A percentile compares a stretch with the other conserved stretches of the same genome.
phyloP scores from a whole-genome alignment of 2,888 invertebrate species.

The Morpho helenor region DNA sequence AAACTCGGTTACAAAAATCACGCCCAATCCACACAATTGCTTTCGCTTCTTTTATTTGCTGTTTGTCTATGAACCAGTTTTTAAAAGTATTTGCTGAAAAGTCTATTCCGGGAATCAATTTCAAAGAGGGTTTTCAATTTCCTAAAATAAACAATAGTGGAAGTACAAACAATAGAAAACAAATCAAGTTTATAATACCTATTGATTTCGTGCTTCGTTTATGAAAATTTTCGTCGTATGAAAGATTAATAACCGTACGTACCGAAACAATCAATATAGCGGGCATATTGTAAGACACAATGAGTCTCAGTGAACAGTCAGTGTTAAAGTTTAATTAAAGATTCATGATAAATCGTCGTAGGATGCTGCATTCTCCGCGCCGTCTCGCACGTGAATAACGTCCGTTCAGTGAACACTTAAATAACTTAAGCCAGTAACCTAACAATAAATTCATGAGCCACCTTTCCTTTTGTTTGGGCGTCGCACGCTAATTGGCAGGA shows the following conservation, averaged over 20 bases:
- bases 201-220: conserved; percentile 13
- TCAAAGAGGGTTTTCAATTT: conserved; percentile 15
- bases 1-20: too few relatives aligned
- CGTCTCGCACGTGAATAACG: conserved; percentile 70
- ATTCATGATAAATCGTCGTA: conserved; percentile 78
- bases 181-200: conserved; percentile 5
- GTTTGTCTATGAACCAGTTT: conserved; percentile 6
- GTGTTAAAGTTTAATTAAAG: conserved; percentile 77
- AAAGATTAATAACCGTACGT: conserved; percentile 15
- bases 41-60: too few relatives aligned
- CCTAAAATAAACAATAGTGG: conserved; percentile 15
- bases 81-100: conserved; percentile 14
- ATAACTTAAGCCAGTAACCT: conserved; percentile 71
- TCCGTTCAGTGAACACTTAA: conserved; percentile 60
- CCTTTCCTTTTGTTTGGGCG: conserved; percentile 59
- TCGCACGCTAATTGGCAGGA: conserved; percentile 71
- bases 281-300: conserved; percentile 47
- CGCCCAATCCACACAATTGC: too few relatives aligned
- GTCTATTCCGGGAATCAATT: conserved; percentile 11
- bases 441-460: conserved; percentile 73
- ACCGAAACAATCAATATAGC: conserved; percentile 28
- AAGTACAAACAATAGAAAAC: conserved; percentile 11
- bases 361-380: conserved; percentile 70
- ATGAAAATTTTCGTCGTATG: conserved; percentile 15
- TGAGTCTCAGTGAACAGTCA: conserved; percentile 60